phyloP scores from a whole-genome alignment of 2,888 invertebrate species.

The Zeuzera pyrina region DNA sequence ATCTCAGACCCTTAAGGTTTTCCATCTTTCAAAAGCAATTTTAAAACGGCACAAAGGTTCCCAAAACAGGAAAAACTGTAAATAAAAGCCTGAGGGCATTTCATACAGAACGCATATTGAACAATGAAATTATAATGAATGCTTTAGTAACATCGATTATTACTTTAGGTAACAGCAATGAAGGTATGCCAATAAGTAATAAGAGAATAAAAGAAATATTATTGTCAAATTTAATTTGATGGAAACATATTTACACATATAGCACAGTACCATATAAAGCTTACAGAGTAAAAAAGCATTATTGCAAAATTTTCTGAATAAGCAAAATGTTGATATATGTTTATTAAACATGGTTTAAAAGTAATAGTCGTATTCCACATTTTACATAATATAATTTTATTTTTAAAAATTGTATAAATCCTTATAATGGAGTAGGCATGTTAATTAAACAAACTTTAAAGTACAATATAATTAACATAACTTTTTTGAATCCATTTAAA shows the following conservation, averaged over 20 bases:
- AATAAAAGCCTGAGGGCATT: background rate
- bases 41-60: no score
- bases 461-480: background rate
- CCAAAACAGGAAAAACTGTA: background rate
- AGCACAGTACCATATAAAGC: background rate
- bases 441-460: no score
- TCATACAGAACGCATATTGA: background rate
- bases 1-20: background rate
- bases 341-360: no score
- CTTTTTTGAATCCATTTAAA: background rate
- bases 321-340: no score
- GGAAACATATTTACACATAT: background rate
- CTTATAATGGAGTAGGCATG: no score
- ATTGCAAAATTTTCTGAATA: background rate
- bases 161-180: background rate
- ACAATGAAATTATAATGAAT: background rate
- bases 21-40: no score
- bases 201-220: background rate
- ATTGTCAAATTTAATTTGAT: background rate
- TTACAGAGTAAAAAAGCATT: background rate
- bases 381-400: no score
- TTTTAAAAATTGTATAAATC: no score
- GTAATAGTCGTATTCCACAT: no score
- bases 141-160: background rate
- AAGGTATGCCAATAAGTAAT: background rate